Percentiles rank a stretch among this genome's conserved stretches.
Conservation (phyloP, 2,113 vertebrate genomes). For the Anolis carolinensis region DNA sequence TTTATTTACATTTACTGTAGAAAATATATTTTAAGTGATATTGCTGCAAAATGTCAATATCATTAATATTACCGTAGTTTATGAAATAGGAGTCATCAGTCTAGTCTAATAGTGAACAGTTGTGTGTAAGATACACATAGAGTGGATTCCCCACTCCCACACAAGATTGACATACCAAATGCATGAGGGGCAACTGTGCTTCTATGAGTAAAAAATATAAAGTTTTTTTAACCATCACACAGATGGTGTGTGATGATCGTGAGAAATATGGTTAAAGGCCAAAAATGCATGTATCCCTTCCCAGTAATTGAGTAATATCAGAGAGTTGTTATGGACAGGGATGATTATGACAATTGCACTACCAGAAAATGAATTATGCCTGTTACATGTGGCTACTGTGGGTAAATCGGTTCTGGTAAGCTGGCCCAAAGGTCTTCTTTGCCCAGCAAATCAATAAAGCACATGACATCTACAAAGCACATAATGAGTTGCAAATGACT, state of each 20-base stretch:
- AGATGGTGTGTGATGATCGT: neutral
- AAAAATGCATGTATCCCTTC: neutral
- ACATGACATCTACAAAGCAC: conserved; percentile 9
- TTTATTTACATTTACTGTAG: no score
- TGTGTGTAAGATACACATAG: no score
- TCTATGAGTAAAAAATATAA: neutral
- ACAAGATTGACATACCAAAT: neutral
- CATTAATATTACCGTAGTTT: neutral
- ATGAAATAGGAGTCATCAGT: neutral
- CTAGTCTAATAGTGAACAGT: no score
- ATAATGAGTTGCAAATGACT: neutral
- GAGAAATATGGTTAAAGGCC: neutral
- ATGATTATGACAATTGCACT: neutral
- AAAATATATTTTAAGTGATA: neutral
- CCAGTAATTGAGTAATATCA: neutral
- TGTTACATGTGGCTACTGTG: neutral
- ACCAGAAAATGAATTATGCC: no score
- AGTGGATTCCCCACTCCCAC: no score
- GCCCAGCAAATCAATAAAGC: neutral
- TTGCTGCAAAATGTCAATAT: neutral
- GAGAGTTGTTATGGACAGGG: neutral
- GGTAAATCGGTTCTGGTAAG: neutral
- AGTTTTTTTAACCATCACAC: neutral
- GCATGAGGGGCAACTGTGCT: neutral
- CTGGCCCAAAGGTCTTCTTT: neutral